A percentile compares a stretch with the other conserved stretches of the same genome.
phyloP scores from a whole-genome alignment of 2,113 vertebrate genomes.

The Mustelus asterias region DNA sequence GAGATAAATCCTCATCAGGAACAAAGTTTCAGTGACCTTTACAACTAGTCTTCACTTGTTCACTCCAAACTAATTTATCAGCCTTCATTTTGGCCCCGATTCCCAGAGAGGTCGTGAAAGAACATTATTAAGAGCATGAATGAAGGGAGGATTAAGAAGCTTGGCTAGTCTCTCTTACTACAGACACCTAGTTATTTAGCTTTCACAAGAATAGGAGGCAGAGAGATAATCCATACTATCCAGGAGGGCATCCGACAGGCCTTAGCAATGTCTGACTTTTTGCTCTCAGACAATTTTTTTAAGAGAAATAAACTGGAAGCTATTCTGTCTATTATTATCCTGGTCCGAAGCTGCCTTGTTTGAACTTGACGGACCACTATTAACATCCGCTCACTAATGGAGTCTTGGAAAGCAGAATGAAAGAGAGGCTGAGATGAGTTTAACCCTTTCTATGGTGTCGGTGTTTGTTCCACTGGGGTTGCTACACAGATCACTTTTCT shows the following conservation, averaged over 20 bases:
- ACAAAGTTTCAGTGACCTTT: conserved; percentile 95
- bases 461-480: not conserved
- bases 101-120: conserved; percentile 61
- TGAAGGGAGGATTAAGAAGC: conserved; percentile 74
- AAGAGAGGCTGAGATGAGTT: not conserved
- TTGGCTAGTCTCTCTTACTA: conserved; percentile 62
- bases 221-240: conserved; percentile 33
- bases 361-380: conserved; percentile 1
- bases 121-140: conserved; percentile 64
- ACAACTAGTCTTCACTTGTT: conserved; percentile 80
- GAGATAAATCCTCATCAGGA: conserved; percentile 97
- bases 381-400: not conserved
- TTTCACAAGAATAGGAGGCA: conserved; percentile 40
- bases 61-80: conserved; percentile 77
- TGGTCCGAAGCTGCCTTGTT: conserved; percentile 7
- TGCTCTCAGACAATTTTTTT: conserved; percentile 24
- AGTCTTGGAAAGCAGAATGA: not conserved
- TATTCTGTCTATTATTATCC: conserved; percentile 5
- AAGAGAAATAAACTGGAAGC: conserved; percentile 11
- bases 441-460: not conserved
- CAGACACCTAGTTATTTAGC: conserved; percentile 58
- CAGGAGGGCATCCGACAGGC: conserved; percentile 29
- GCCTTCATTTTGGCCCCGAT: conserved; percentile 57
- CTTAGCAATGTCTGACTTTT: conserved; percentile 26
- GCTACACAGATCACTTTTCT: not conserved